Base-by-base conservation (phyloP, 2,113 vertebrate genomes). In the Columbina picui region DNA sequence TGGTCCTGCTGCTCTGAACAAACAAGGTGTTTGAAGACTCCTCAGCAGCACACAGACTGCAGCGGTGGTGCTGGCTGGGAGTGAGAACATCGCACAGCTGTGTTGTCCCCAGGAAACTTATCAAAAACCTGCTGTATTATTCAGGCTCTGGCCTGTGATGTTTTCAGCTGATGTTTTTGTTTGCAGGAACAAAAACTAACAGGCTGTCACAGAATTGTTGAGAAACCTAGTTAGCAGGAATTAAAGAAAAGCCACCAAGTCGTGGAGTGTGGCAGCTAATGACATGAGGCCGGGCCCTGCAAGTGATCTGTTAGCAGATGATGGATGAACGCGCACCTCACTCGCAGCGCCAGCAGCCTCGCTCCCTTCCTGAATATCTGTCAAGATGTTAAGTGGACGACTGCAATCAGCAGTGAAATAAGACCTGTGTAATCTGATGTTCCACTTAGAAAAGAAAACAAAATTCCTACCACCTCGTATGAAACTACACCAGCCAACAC, bases 361-460 rank as follows among this genome's bases (percentile, higher is more conserved):
- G 95, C 98, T 98, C 98, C 96, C 94, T 98, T 98, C 98, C 96
- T 96, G 97, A 98, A 97, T 96, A 97, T 98, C 98, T 98, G 98
- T 99, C 98, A 98, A 98, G 98, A 97, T 97, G 98, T 99, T 99
- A 99, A 99, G 98, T 99, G 98, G 98, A 98, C 95, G 96, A 95
- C 97, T 97, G 98, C 98, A 98, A 98, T 98, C 98, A 98, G 98
- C 97, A 96, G 96, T 98, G 98, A 99, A 99, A 99, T 98, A 98
- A 98, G 98, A 99, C 98, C 98, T 94, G 97, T 97, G 98, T 99
- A 98, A 98, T 99, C 98, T 98, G 98, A 99, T 99, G 98, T 98
- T 98, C 98, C 98, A 98, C 98, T 98, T 98, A 98, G 96, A 96
- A 98, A 98, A 97, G 98, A 98, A 98, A 98, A 98, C 98, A 98